A percentile compares a stretch with the other conserved stretches of the same genome.
Evolutionary conservation across 64 coral and sea anemone species (phyloP).

Genomic region (Acropora tenuis): DNA sequence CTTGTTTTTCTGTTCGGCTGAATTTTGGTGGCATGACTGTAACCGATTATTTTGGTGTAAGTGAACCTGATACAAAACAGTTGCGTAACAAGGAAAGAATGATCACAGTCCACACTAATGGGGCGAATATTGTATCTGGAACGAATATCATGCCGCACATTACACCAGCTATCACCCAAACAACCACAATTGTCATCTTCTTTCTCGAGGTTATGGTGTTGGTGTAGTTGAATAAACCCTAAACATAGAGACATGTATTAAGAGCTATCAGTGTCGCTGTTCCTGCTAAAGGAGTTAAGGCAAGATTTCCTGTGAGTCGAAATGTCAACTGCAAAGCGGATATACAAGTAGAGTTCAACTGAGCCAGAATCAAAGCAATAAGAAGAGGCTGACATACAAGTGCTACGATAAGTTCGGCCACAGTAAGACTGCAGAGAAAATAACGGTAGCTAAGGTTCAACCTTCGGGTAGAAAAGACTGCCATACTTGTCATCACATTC

Average conservation of each 20-base stretch:
- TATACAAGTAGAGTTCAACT: slow-evolving; percentile 41
- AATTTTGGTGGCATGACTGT: background rate
- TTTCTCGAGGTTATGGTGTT: slow-evolving; percentile 75
- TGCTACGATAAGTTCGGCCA: slow-evolving; percentile 76
- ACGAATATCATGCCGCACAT: slow-evolving; percentile 44
- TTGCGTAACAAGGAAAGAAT: slow-evolving; percentile 61
- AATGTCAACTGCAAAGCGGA: slow-evolving; percentile 45
- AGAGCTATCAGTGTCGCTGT: background rate
- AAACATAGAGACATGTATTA: slow-evolving; percentile 71
- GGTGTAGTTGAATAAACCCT: slow-evolving; percentile 48
- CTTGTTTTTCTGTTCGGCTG: slow-evolving; percentile 2
- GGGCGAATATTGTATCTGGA: slow-evolving; percentile 73
- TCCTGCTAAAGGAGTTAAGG: slow-evolving; percentile 59
- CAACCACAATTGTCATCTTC: slow-evolving; percentile 25
- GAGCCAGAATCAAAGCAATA: slow-evolving; percentile 52
- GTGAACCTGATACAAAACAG: slow-evolving; percentile 59
- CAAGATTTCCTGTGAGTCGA: slow-evolving; percentile 73
- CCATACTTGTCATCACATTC: slow-evolving; percentile 72
- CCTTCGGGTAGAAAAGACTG: slow-evolving; percentile 65
- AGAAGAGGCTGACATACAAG: slow-evolving; percentile 77
- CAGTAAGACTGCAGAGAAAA: slow-evolving; percentile 75
- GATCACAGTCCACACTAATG: slow-evolving; percentile 52
- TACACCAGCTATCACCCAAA: slow-evolving; percentile 54
- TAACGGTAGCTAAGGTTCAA: slow-evolving; percentile 70
- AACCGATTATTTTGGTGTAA: background rate